phyloP scores from a whole-genome alignment of 2,113 vertebrate genomes.

The Campylorhamphus procurvoides region DNA sequence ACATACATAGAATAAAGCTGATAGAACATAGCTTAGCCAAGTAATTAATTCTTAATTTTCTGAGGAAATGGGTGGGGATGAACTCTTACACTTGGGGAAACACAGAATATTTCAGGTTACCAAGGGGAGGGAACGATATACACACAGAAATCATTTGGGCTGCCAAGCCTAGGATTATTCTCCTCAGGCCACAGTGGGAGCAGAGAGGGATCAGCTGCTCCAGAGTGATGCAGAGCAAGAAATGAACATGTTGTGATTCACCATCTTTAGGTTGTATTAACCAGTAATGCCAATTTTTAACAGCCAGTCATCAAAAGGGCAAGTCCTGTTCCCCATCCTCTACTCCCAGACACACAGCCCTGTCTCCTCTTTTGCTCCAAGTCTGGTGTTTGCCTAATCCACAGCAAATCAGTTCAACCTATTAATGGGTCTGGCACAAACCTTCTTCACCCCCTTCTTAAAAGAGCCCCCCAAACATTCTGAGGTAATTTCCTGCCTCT shows the following conservation, averaged over 20 bases:
- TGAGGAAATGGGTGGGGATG: neutral
- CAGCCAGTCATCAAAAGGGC: neutral
- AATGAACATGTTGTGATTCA: neutral
- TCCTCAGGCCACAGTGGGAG: neutral
- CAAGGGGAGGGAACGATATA: neutral
- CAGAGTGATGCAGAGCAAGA: neutral
- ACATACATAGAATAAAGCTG: neutral
- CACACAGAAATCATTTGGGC: neutral
- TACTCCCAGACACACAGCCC: neutral
- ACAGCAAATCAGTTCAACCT: neutral
- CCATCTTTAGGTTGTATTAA: neutral
- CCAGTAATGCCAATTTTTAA: neutral
- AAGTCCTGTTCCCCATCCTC: neutral
- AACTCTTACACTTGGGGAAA: neutral
- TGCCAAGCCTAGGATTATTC: neutral
- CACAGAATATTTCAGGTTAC: neutral
- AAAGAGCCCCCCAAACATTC: neutral
- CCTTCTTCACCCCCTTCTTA: fast-evolving
- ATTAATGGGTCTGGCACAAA: neutral
- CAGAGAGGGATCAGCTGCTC: neutral
- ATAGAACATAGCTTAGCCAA: neutral
- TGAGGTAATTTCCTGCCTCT: neutral
- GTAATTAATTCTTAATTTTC: neutral
- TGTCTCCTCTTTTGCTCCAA: neutral
- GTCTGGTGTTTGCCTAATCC: neutral